phyloP scores from a whole-genome alignment of 2,113 vertebrate species.

The Setophaga petechia region DNA sequence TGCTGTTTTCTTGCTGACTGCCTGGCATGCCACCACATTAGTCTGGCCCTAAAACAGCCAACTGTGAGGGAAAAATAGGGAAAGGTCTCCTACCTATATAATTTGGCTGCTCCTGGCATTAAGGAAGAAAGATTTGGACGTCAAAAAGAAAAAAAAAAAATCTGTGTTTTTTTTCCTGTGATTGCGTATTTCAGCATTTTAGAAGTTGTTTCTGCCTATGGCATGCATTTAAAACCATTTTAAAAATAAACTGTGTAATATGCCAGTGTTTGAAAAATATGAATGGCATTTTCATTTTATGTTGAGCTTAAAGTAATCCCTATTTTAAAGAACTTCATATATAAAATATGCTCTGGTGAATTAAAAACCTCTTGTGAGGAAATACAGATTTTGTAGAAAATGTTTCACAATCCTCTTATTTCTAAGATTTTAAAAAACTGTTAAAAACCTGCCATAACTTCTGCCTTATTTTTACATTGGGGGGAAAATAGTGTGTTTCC shows the following conservation, averaged over 20 bases:
- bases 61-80: accelerated
- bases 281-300: neutral
- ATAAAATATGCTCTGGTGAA: neutral
- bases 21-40: neutral
- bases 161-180: neutral
- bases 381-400: neutral
- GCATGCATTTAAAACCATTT: neutral
- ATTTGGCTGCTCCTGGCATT: neutral
- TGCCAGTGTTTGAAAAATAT: neutral
- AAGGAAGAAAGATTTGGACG: neutral
- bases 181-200: neutral
- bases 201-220: neutral
- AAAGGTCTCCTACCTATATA: neutral
- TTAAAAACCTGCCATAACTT: neutral
- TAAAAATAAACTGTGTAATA: neutral
- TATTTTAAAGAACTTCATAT: neutral
- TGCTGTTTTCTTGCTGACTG: neutral
- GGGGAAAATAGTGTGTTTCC: neutral
- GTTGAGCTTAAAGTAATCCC: neutral
- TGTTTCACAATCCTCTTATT: neutral
- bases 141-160: neutral
- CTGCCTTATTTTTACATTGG: neutral
- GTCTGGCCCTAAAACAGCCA: neutral
- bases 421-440: neutral
- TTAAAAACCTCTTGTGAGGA: neutral